Base-by-base conservation (phyloP, 2,113 vertebrate species). In the Amphiprion percula region DNA sequence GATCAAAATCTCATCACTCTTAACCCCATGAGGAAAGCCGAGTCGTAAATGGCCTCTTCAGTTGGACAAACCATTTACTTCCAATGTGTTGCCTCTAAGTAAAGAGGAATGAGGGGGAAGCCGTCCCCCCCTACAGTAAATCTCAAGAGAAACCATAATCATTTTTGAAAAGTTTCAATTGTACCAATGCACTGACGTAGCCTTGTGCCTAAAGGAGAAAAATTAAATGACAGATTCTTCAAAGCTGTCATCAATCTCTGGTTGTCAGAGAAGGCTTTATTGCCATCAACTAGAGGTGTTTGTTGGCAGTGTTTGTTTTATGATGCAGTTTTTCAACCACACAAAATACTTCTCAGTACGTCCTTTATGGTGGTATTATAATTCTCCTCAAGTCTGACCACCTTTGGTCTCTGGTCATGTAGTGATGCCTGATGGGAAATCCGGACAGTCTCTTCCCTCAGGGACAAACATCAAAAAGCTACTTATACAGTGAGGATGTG, bases 1-100 rank as follows among this genome's bases (percentile, higher is more conserved):
- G 87, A 88, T 83, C 78, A 82, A 82, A 90, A 83, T 80, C 80
- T 79, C 86, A 87, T 86, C 72, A 68, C 72, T 86, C 63, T 83
- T 81, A 83, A 86, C 77, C 73, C 76, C 21, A 28, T 5, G 81
- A 87, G 81, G 71, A 72, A 82, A 72, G 77, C 66, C 82, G 64
- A 79, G 74, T 73, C 10, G 44, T 76, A 79, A 78, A 80, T 10
- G 55, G 77, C 79, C 74, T 66, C 46, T 67, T 71, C 74, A 69
- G 66, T 47, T 60, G 52, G 78, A 82, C 66, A 72, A 81, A 71
- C 70, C 75, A 50, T 83, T 81, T 81, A 67, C 78, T 79, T 76
- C 62, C 66, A 77, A 85, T 87, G 69, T 72, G 54, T 44, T 65
- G 65, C 39, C 63, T 69, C 65, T 61, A 70, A 74, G 55, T 78